A percentile compares a stretch with the other conserved stretches of the same genome.
Evolutionary conservation across 2,113 vertebrate genomes (phyloP).

Genomic region (Cathartes aura): DNA sequence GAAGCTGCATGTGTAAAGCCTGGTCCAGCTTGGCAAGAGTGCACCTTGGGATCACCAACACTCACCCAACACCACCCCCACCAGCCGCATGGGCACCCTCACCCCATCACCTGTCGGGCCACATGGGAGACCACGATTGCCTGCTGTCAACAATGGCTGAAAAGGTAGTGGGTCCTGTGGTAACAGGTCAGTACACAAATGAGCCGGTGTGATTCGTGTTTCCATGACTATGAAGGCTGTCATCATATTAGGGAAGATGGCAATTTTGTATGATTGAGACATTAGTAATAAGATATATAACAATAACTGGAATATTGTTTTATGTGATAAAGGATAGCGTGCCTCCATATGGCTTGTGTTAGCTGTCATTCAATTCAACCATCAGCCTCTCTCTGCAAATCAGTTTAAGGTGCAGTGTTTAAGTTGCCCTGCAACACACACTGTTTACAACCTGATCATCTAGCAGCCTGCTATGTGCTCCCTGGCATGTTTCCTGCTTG

Average conservation of each 20-base stretch:
- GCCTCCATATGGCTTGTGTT: neutral
- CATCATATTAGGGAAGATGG: neutral
- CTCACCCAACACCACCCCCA: neutral
- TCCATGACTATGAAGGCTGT: neutral
- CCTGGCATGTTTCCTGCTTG: neutral
- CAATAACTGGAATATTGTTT: neutral
- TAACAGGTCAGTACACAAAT: neutral
- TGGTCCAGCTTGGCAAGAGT: neutral
- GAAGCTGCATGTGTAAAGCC: neutral
- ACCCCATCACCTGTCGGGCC: fast-evolving
- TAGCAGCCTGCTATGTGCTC: neutral
- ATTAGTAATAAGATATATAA: neutral
- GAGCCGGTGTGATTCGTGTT: neutral
- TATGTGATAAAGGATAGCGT: neutral
- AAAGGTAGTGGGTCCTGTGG: neutral
- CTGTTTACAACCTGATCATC: neutral
- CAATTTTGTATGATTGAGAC: neutral
- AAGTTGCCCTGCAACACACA: neutral
- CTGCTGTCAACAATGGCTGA: neutral
- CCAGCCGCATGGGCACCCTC: neutral
- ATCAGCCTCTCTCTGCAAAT: neutral
- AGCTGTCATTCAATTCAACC: neutral
- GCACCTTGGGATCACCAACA: neutral
- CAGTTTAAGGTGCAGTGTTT: neutral
- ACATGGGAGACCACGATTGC: neutral